phyloP scores from a whole-genome alignment of 2,888 invertebrate genomes.

The Neoaliturus tenellus region DNA sequence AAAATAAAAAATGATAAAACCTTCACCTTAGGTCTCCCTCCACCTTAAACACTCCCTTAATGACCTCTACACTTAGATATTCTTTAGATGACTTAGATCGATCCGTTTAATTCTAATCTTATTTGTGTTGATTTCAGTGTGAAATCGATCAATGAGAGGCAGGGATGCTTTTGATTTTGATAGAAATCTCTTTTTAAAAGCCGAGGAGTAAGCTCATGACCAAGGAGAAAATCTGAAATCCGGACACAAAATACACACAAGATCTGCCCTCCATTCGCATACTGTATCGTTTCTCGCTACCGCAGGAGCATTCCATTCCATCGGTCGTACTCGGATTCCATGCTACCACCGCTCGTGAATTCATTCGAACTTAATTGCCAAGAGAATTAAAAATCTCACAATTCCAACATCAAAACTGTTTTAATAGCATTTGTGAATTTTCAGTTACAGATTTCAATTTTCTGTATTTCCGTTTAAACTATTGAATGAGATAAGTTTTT shows the following conservation, averaged over 20 bases:
- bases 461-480: no score
- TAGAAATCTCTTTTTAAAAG: constrained; percentile 10
- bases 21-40: background rate
- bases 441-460: no score
- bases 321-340: background rate
- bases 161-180: constrained; percentile 12
- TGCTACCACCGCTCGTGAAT: background rate
- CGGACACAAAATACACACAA: constrained; percentile 55
- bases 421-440: no score
- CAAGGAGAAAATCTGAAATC: constrained; percentile 57
- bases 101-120: background rate
- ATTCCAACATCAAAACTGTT: background rate
- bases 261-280: constrained; percentile 33
- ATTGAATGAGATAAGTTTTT: no score
- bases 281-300: background rate
- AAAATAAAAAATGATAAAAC: no score
- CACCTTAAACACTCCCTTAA: background rate
- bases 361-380: background rate
- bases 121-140: constrained; percentile 41
- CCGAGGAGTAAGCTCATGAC: constrained; percentile 55
- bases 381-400: background rate
- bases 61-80: background rate
- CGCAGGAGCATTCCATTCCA: background rate
- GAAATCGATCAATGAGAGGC: background rate
- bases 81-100: background rate